phyloP scores from a whole-genome alignment of 2,797 vertebrate genomes.

The Tarsius wallacei region DNA sequence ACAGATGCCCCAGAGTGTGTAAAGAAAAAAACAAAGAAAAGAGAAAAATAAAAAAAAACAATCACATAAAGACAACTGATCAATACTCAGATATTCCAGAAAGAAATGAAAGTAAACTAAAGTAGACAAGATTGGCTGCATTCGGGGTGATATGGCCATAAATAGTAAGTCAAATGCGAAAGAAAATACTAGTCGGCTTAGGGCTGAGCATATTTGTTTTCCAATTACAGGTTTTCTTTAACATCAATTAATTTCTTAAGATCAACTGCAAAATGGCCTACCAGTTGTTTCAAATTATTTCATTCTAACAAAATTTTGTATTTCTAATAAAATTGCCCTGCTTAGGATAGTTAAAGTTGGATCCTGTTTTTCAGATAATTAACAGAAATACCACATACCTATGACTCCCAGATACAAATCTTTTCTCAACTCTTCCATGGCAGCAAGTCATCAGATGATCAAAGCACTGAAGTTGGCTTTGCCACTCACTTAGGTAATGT shows the following conservation, averaged over 20 bases:
- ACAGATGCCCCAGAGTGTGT: neutral
- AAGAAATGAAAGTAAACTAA: conserved; percentile 23
- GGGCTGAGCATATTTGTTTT: neutral
- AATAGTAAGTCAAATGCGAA: neutral
- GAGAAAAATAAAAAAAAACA: neutral
- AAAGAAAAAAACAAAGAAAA: neutral
- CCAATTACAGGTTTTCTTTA: neutral
- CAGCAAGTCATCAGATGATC: neutral
- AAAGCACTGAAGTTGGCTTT: neutral
- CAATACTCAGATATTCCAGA: neutral
- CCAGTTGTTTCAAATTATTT: neutral
- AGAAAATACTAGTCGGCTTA: neutral
- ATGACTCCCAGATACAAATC: neutral
- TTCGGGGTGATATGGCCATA: too few relatives aligned
- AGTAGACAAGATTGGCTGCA: neutral
- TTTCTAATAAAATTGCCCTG: neutral
- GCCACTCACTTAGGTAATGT: neutral
- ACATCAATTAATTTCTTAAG: neutral
- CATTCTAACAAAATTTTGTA: neutral
- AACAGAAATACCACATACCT: neutral
- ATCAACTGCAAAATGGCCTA: neutral
- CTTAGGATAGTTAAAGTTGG: neutral
- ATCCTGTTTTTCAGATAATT: neutral
- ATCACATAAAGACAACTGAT: neutral
- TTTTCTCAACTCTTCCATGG: neutral